Evolutionary conservation across 1,140 invertebrate genomes (phyloP).

Genomic region (Sminthurinus signatus): DNA sequence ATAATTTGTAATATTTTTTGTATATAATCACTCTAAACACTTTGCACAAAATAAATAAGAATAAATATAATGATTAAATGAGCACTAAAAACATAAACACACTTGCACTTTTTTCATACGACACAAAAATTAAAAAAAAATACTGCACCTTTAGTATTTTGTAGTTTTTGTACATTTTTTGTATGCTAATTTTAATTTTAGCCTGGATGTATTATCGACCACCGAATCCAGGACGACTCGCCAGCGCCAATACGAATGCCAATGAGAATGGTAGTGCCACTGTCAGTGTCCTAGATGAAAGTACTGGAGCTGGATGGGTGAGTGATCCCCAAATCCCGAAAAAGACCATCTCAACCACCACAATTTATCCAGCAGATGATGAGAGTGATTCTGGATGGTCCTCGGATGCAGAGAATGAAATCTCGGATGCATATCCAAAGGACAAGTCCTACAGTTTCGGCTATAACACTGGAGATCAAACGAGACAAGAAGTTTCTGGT

Average conservation of each 20-base stretch:
- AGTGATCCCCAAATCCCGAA: background rate
- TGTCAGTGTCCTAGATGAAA: too few species aligned
- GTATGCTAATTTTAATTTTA: slow-evolving; percentile 1
- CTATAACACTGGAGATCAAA: slow-evolving; percentile 61
- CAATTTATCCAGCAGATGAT: background rate
- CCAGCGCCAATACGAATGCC: too few species aligned
- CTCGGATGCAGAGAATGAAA: background rate
- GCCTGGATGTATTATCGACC: slow-evolving; percentile 28
- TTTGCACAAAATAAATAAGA: background rate
- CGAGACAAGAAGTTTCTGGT: slow-evolving; percentile 62
- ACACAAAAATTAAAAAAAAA: too few species aligned
- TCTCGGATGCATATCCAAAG: slow-evolving; percentile 5
- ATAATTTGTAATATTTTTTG: too few species aligned
- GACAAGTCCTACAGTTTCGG: slow-evolving; percentile 50
- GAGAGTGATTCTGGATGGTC: background rate
- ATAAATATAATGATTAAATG: too few species aligned
- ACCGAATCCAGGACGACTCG: slow-evolving; percentile 15
- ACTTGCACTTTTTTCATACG: too few species aligned
- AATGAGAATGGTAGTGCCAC: background rate
- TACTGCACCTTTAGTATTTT: too few species aligned
- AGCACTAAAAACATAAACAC: too few species aligned
- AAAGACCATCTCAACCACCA: background rate
- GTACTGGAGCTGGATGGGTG: background rate
- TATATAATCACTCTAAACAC: too few species aligned
- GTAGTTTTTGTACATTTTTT: too few species aligned